Conservation (phyloP, 2,888 invertebrate species). For the Troides helena region DNA sequence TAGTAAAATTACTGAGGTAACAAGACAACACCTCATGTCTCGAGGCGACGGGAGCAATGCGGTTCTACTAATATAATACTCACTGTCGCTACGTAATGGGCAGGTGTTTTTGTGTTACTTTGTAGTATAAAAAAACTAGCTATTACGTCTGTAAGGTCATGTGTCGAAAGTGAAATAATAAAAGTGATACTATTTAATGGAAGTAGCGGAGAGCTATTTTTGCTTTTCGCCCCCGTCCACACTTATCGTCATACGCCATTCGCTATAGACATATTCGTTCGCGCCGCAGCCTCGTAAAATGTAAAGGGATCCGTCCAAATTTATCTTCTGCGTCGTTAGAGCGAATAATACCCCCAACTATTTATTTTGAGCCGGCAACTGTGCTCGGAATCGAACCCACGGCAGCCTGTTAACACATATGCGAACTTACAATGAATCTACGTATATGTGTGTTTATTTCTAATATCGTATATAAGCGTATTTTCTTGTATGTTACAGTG, state of each 20-base stretch:
- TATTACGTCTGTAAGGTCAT: too few relatives aligned
- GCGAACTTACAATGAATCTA: not conserved
- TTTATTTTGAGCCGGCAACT: slow-evolving; percentile 45
- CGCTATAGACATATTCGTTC: slow-evolving; percentile 18
- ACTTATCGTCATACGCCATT: slow-evolving; percentile 23
- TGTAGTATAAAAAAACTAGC: too few relatives aligned
- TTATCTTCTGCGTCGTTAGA: slow-evolving; percentile 64
- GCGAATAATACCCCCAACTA: slow-evolving; percentile 65
- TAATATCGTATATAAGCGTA: too few relatives aligned
- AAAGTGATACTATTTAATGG: not conserved
- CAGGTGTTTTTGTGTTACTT: too few relatives aligned
- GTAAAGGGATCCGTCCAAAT: slow-evolving; percentile 61
- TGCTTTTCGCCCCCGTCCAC: slow-evolving; percentile 5
- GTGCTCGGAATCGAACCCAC: slow-evolving; percentile 29
- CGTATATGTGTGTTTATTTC: not conserved
- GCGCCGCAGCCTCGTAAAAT: slow-evolving; percentile 35
- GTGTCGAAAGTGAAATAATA: too few relatives aligned
- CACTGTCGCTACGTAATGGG: too few relatives aligned
- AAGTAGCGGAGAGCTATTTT: not conserved
- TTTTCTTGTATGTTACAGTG: too few relatives aligned
- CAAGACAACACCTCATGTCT: too few relatives aligned
- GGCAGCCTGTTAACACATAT: slow-evolving; percentile 1
- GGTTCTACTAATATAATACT: too few relatives aligned
- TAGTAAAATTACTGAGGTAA: too few relatives aligned
- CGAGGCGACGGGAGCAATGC: too few relatives aligned